Evolutionary conservation across 2,797 vertebrate genomes (phyloP), one percentile per base, ranked within the genome.

Genomic region (Danio tinwini): DNA sequence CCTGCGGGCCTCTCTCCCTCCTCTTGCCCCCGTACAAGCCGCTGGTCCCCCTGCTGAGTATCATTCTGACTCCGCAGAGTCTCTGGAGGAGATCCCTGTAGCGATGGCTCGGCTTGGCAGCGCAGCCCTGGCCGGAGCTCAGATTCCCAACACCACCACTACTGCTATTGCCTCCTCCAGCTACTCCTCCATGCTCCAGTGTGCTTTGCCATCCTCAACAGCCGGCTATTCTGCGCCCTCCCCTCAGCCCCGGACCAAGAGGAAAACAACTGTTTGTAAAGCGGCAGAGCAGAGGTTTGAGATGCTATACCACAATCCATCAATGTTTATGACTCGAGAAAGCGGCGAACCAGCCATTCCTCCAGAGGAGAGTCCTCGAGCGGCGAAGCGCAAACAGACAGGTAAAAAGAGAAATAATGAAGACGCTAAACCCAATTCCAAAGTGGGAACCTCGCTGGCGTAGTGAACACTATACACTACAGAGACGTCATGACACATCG

Each of bases 81-180:
- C 96, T 70, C 86, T 97, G 94, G 95, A 97, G 82, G 96, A 97
- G 90, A 96, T 96, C 74, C 96, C 96, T 0, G 95, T 97, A 89
- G 94, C 91, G 6, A 88, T 97, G 90, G 96, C 93, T 49, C 89
- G 81, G 69, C 93, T 96, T 55, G 96, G 96, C 85, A 97, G 95
- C 16, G 88, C 89, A 0, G 90, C 94, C 8, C 84, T 89, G 78
- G 92, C 83, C 0, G 75, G 85, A 44, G 29, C 63, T 74, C 80
- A 47, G 80, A 84, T 9, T 5, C 70, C 19, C 82, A 71, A 65
- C 59, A 80, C 52, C 12, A 69, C 62, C 50, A 40, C 75, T 44
- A 2, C 74, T 2, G 45, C 64, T 0, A 3, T 58, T 16, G 39
- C 84, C 40, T 40, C 45, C 56, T 55, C 77, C 44, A 56, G 21